Percentiles rank a stretch among this genome's conserved stretches.
Conservation (phyloP, 37 sponge, comb jelly and placozoan species). For the Chondrosia reniformis region DNA sequence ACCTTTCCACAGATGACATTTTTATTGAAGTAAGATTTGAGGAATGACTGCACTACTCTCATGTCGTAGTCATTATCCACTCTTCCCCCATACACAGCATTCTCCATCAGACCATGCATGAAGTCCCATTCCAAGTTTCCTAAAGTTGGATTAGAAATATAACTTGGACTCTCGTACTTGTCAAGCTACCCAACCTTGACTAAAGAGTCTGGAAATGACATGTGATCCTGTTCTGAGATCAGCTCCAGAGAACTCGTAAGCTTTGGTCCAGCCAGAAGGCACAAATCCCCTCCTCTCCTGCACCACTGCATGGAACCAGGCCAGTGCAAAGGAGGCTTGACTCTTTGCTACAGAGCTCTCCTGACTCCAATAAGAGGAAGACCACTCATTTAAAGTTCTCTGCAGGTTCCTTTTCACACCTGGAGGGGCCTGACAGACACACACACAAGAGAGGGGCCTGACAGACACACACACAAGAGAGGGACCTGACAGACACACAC, state of each 20-base stretch:
- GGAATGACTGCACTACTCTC: constrained; percentile 80
- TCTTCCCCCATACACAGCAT: constrained; percentile 94
- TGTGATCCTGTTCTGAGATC: constrained; percentile 85
- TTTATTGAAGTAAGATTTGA: constrained; percentile 74
- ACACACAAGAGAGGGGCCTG: background rate
- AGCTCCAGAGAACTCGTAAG: constrained; percentile 92
- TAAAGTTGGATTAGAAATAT: no score
- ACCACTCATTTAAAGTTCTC: constrained; percentile 93
- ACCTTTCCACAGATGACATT: constrained; percentile 17
- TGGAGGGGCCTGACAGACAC: constrained; percentile 67
- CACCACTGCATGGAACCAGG: constrained; percentile 98
- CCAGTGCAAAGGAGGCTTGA: constrained; percentile 86
- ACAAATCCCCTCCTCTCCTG: constrained; percentile 93
- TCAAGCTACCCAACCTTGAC: no score
- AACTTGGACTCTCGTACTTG: no score
- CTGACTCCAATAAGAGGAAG: constrained; percentile 64
- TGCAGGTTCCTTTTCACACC: constrained; percentile 91
- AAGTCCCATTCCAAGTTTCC: constrained; percentile 76
- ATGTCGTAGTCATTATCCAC: constrained; percentile 94
- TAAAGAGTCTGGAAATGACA: constrained; percentile 78
- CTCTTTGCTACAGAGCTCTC: constrained; percentile 50
- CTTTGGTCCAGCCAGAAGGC: constrained; percentile 98
- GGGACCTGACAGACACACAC: background rate
- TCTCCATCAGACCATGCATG: constrained; percentile 95
- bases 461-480: constrained; percentile 6